Conservation (phyloP, 1,140 invertebrate genomes). For the Brachionus rubens region DNA sequence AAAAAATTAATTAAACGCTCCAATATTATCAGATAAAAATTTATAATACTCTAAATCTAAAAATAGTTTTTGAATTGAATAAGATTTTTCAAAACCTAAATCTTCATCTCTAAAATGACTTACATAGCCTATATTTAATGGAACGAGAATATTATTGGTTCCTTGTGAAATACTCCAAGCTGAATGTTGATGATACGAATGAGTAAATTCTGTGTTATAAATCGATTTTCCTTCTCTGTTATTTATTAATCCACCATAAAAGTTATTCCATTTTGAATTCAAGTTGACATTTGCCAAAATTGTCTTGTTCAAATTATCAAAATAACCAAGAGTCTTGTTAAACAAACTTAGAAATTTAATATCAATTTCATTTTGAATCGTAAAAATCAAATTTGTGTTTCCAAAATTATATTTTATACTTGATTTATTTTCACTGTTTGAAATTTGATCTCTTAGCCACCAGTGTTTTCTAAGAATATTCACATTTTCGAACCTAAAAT, state of each 20-base stretch:
- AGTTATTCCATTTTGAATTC: background rate
- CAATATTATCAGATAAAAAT: background rate
- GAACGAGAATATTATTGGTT: background rate
- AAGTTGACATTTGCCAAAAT: background rate
- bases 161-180: background rate
- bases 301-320: background rate
- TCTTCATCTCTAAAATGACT: background rate
- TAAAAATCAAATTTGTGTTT: background rate
- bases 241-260: background rate
- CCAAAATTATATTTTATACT: background rate
- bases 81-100: background rate
- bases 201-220: background rate
- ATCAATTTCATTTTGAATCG: background rate
- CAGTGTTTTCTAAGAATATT: background rate
- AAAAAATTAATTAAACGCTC: too few species aligned
- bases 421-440: background rate
- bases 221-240: background rate
- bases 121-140: background rate
- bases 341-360: background rate
- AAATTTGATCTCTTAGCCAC: background rate
- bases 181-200: background rate
- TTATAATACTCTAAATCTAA: background rate
- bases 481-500: constrained; percentile 8
- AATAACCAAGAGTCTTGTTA: background rate
- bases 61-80: background rate